Percentiles rank a stretch among this genome's conserved stretches.
These are phyloP conservation scores for Tenodera sinensis DNA, from an alignment of 2,888 invertebrate species.

Conservation along the genomic window DNA sequence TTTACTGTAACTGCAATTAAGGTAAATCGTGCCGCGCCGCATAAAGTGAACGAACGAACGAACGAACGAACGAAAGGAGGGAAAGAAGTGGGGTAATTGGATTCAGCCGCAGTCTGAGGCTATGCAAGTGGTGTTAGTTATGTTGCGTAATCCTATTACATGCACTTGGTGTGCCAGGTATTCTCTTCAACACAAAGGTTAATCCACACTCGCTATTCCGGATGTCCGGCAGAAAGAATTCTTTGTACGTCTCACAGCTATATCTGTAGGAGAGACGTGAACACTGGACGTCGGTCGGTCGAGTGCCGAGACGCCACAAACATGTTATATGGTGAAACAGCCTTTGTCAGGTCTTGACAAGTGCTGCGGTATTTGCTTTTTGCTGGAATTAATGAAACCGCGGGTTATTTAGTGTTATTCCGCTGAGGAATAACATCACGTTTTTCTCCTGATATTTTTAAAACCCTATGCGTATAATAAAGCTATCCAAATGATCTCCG, in stretches of 20 bases:
- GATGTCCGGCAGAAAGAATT: background rate
- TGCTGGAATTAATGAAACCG: too few relatives aligned
- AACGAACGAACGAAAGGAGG: background rate
- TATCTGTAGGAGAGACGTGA: too few relatives aligned
- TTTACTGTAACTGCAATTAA: background rate
- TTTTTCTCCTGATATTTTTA: too few relatives aligned
- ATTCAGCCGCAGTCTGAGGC: background rate
- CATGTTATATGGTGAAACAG: background rate
- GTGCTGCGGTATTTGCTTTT: too few relatives aligned
- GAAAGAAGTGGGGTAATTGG: background rate
- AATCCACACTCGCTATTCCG: background rate
- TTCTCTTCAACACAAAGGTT: background rate
- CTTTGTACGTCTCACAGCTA: too few relatives aligned
- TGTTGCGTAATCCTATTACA: background rate
- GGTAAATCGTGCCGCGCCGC: background rate
- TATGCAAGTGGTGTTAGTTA: background rate
- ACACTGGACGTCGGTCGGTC: background rate
- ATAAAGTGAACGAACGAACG: background rate
- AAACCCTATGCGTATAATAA: too few relatives aligned
- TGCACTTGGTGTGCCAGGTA: background rate
- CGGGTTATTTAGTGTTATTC: too few relatives aligned
- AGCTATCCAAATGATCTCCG: too few relatives aligned
- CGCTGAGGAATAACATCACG: too few relatives aligned
- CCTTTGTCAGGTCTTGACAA: too few relatives aligned
- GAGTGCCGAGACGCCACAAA: background rate